phyloP scores from a whole-genome alignment of 2,888 invertebrate genomes.

The Chloroclystis v-ata region DNA sequence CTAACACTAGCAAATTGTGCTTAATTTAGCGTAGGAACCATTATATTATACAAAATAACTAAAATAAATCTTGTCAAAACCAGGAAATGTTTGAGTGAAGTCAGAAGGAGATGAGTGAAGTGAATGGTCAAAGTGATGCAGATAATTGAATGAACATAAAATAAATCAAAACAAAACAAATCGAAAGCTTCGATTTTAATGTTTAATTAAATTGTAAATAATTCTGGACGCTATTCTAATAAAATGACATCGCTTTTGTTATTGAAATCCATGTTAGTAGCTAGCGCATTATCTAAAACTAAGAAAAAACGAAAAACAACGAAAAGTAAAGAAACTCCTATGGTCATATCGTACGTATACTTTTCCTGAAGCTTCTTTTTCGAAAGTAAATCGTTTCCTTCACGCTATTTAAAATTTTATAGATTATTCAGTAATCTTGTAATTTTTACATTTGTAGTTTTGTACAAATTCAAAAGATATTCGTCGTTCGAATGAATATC shows the following conservation, averaged over 20 bases:
- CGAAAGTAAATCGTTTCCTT: no score
- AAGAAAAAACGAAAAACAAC: conserved; percentile 35
- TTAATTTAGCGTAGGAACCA: no score
- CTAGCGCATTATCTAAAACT: conserved; percentile 51
- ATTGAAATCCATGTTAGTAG: conserved; percentile 62
- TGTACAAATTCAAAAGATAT: no score
- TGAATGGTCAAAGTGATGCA: not conserved
- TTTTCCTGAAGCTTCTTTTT: not conserved
- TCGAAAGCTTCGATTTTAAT: not conserved
- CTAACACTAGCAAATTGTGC: no score
- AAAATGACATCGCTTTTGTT: conserved; percentile 60
- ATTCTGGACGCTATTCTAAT: not conserved
- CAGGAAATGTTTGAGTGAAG: no score
- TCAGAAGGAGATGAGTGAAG: not conserved
- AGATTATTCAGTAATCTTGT: no score
- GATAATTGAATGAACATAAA: not conserved
- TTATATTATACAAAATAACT: no score
- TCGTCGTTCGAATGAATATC: no score
- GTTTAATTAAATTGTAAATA: not conserved
- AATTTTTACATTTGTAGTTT: no score
- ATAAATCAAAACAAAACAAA: conserved; percentile 1
- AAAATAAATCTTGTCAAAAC: no score
- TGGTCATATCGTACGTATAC: conserved; percentile 48
- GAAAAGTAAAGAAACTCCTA: conserved; percentile 42
- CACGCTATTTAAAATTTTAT: no score